Percentiles rank a stretch among this genome's conserved stretches.
These are phyloP conservation scores for Drosophila cognata DNA, from an alignment of 2,888 invertebrate species.

Conservation along the genomic window DNA sequence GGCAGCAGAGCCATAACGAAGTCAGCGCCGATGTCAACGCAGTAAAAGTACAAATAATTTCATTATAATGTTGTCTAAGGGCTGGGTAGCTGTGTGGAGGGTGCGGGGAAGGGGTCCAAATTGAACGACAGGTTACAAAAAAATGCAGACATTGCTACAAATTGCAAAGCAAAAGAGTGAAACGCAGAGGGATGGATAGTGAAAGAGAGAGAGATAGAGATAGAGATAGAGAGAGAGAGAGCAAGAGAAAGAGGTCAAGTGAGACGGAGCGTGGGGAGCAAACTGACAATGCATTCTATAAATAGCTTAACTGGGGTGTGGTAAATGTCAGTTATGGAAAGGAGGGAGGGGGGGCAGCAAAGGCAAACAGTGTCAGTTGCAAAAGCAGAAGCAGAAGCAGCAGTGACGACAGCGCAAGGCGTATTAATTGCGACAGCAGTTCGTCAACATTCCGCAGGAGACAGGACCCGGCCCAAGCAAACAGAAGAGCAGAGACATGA, in stretches of 20 bases:
- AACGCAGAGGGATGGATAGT: neutral
- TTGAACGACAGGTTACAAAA: slow-evolving; percentile 39
- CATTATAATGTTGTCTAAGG: slow-evolving; percentile 68
- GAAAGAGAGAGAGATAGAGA: neutral
- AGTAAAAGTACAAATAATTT: slow-evolving; percentile 75
- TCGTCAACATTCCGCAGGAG: slow-evolving; percentile 71
- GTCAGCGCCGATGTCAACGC: slow-evolving; percentile 18
- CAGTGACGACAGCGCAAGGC: slow-evolving; percentile 62
- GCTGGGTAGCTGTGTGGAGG: slow-evolving; percentile 4
- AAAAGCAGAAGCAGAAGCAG: slow-evolving; percentile 35
- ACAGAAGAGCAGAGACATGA: neutral
- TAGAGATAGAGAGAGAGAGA: slow-evolving; percentile 17
- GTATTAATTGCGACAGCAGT: slow-evolving; percentile 79
- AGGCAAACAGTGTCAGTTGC: slow-evolving; percentile 66
- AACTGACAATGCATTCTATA: slow-evolving; percentile 66
- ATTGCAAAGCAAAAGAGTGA: neutral
- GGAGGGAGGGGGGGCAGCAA: neutral
- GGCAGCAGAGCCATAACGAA: slow-evolving; percentile 32
- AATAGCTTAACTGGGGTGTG: slow-evolving; percentile 54
- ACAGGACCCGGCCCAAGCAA: slow-evolving; percentile 24
- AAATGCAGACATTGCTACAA: slow-evolving; percentile 14
- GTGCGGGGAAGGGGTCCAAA: neutral
- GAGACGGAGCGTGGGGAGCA: slow-evolving; percentile 64
- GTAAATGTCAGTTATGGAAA: slow-evolving; percentile 12
- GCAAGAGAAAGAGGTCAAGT: slow-evolving; percentile 1